Percentiles rank a stretch among this genome's conserved stretches.
Evolutionary conservation across 2,113 vertebrate genomes (phyloP).

Genomic region (Sinocyclocheilus grahami): DNA sequence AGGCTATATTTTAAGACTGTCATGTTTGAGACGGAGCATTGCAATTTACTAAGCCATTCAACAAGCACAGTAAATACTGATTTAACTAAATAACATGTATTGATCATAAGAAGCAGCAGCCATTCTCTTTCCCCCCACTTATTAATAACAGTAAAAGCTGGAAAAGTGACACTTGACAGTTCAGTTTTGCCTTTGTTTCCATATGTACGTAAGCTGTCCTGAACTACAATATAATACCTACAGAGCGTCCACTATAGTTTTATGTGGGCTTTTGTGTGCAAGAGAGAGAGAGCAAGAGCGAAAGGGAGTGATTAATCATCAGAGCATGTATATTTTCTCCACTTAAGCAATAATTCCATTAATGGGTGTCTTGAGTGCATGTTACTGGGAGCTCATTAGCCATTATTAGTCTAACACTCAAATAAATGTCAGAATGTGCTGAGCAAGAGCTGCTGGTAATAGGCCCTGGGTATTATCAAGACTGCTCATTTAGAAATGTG

Average conservation of each 20-base stretch:
- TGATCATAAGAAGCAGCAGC: constrained; percentile 45
- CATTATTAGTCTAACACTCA: constrained; percentile 79
- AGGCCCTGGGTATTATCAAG: constrained; percentile 73
- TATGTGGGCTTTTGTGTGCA: not conserved
- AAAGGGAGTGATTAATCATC: constrained; percentile 37
- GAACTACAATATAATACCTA: not conserved
- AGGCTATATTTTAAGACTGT: constrained; percentile 73
- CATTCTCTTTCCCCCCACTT: constrained; percentile 35
- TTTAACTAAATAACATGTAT: constrained; percentile 48
- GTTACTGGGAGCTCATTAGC: constrained; percentile 79
- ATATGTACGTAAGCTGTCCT: not conserved
- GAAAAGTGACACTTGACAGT: not conserved
- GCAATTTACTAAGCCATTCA: constrained; percentile 66
- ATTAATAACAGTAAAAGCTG: constrained; percentile 27
- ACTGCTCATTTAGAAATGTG: constrained; percentile 55
- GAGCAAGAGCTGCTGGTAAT: constrained; percentile 71
- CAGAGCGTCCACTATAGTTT: not conserved
- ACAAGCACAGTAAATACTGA: constrained; percentile 68
- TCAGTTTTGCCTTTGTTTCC: not conserved
- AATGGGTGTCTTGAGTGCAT: constrained; percentile 73
- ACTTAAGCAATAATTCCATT: constrained; percentile 59
- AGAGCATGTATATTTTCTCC: constrained; percentile 52
- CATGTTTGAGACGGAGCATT: constrained; percentile 69
- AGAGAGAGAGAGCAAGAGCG: not conserved
- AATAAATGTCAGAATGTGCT: constrained; percentile 78